phyloP scores from a whole-genome alignment of 2,888 invertebrate species.

The Parnassius mnemosyne region DNA sequence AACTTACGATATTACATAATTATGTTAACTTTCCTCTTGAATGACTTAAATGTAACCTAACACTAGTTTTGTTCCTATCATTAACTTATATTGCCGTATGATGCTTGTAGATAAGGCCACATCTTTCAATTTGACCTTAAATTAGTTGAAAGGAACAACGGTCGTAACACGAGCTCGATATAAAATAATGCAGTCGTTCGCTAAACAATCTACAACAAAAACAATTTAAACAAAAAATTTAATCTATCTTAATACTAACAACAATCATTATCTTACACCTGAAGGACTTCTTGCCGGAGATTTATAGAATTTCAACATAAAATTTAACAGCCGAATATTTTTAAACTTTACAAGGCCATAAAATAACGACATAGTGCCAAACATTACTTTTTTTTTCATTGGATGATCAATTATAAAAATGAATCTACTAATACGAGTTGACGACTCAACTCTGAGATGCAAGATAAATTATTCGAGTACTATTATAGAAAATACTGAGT shows the following conservation, averaged over 20 bases:
- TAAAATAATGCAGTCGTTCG: slow-evolving; percentile 29
- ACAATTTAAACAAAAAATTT: slow-evolving; percentile 24
- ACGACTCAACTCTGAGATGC: background rate
- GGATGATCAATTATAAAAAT: background rate
- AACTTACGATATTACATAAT: slow-evolving; percentile 18
- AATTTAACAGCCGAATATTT: slow-evolving; percentile 7
- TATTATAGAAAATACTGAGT: slow-evolving; percentile 1
- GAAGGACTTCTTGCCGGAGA: slow-evolving; percentile 8
- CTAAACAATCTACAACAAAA: slow-evolving; percentile 28
- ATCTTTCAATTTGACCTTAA: slow-evolving; percentile 48
- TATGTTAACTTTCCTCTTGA: slow-evolving; percentile 21
- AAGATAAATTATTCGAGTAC: slow-evolving; percentile 10
- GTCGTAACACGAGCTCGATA: slow-evolving; percentile 11
- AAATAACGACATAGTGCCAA: background rate
- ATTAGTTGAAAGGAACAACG: slow-evolving; percentile 25
- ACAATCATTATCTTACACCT: slow-evolving; percentile 27
- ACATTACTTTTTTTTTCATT: background rate
- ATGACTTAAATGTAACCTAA: slow-evolving; percentile 24
- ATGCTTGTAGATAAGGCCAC: slow-evolving; percentile 63
- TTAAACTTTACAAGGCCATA: background rate
- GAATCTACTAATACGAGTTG: background rate
- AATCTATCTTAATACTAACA: slow-evolving; percentile 26
- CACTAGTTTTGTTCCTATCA: slow-evolving; percentile 24
- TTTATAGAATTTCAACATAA: slow-evolving; percentile 19
- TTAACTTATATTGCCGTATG: slow-evolving; percentile 33